phyloP scores from a whole-genome alignment of 2,113 vertebrate species.

The Aythya baeri region DNA sequence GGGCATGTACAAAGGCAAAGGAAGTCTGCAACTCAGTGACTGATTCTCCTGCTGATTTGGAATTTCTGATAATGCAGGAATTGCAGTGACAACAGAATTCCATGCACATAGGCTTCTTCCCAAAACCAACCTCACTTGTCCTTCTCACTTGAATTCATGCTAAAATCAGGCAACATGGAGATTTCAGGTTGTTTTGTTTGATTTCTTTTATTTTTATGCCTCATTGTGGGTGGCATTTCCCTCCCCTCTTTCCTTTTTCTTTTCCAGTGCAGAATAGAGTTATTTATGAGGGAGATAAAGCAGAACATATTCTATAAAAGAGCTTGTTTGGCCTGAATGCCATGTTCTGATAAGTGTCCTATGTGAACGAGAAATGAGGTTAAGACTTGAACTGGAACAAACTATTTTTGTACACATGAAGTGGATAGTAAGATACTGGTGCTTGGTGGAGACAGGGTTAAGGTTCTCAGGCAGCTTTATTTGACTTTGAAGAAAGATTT shows the following conservation, averaged over 20 bases:
- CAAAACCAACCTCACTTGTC: background rate
- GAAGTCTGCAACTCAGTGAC: background rate
- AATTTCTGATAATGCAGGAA: background rate
- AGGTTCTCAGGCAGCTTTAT: conserved; percentile 34
- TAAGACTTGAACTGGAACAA: background rate
- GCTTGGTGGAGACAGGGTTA: background rate
- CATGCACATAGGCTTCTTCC: fast-evolving
- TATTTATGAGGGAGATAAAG: conserved; percentile 11
- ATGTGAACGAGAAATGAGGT: background rate
- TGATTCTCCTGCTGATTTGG: background rate
- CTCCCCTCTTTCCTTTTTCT: background rate
- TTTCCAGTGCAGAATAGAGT: background rate
- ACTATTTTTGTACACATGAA: background rate
- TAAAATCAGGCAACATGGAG: background rate
- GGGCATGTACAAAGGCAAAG: background rate
- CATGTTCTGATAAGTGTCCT: background rate
- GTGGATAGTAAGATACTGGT: background rate
- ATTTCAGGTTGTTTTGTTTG: fast-evolving
- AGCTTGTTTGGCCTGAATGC: background rate
- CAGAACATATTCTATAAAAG: background rate
- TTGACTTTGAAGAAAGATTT: background rate
- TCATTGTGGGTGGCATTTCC: background rate
- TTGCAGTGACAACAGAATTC: background rate
- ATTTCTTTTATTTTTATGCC: background rate
- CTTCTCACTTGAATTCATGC: background rate